These are phyloP conservation scores for Pandion haliaetus DNA, from an alignment of 2,113 vertebrate species.

Conservation along the genomic window DNA sequence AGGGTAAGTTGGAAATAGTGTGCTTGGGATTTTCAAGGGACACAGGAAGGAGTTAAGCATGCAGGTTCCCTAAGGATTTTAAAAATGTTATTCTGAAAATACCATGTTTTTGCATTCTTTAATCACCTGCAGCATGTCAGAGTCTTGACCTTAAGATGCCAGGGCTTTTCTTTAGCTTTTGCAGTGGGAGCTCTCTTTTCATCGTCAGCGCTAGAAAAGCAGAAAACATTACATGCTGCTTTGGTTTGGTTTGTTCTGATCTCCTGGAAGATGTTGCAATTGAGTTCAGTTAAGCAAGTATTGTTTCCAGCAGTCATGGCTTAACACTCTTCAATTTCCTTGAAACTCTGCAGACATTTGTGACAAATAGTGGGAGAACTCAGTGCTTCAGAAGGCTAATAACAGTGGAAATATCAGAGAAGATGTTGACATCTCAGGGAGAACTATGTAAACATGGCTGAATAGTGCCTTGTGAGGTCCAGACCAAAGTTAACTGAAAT, in stretches of 20 bases:
- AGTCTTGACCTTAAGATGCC: neutral
- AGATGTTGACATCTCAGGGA: neutral
- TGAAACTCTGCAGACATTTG: neutral
- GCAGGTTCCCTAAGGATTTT: neutral
- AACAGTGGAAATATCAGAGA: neutral
- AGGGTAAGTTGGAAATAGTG: neutral
- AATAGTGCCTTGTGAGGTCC: rapidly evolving
- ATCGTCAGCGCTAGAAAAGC: neutral
- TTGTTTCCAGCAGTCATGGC: neutral
- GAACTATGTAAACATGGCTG: neutral
- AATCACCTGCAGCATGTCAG: neutral
- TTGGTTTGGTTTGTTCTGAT: neutral
- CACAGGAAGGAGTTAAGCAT: neutral
- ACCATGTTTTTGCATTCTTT: neutral
- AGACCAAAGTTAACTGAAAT: neutral
- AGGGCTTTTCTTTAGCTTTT: neutral
- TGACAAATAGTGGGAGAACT: neutral
- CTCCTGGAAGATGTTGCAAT: neutral
- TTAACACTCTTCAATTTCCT: neutral
- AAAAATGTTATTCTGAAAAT: neutral
- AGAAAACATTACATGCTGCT: neutral
- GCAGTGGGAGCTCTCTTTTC: neutral
- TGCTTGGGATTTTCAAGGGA: neutral
- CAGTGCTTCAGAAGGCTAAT: neutral
- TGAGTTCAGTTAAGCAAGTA: neutral